Conservation (phyloP, 2,888 invertebrate species). For the Amphimallon solstitiale region DNA sequence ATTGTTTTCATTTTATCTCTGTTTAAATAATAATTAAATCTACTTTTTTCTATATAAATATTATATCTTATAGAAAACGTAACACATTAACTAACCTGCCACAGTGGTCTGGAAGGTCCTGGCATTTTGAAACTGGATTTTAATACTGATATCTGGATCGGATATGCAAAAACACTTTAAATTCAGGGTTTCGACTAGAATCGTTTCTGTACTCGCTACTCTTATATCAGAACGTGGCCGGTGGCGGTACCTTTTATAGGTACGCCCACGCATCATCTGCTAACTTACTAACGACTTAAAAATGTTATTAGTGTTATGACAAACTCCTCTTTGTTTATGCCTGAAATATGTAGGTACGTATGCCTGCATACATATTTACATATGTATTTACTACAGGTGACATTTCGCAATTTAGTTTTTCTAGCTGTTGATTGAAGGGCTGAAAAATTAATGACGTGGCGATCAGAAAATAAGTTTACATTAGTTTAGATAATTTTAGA, state of each 20-base stretch:
- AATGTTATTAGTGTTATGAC: slow-evolving; percentile 32
- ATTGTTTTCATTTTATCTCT: too few relatives aligned
- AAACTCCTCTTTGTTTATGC: slow-evolving; percentile 11
- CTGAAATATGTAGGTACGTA: slow-evolving; percentile 1
- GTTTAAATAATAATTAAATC: too few relatives aligned
- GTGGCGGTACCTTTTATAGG: slow-evolving; percentile 32
- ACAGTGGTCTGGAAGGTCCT: slow-evolving; percentile 75
- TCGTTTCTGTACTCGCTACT: slow-evolving; percentile 32
- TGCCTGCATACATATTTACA: too few relatives aligned
- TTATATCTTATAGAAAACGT: too few relatives aligned
- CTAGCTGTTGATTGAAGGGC: too few relatives aligned
- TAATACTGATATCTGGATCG: background rate
- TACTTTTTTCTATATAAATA: too few relatives aligned
- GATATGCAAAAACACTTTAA: background rate
- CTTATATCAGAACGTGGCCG: slow-evolving; percentile 37
- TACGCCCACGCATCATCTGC: slow-evolving; percentile 11
- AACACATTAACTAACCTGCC: slow-evolving; percentile 73
- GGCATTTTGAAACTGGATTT: slow-evolving; percentile 68
- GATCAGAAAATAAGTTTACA: too few relatives aligned
- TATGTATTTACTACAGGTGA: too few relatives aligned
- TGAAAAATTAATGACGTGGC: too few relatives aligned
- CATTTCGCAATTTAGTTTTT: too few relatives aligned
- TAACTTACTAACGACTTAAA: slow-evolving; percentile 28
- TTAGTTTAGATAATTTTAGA: too few relatives aligned
- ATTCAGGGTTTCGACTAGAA: slow-evolving; percentile 17